Evolutionary conservation across 2,113 vertebrate species (phyloP), one percentile per base, ranked within the genome.

Genomic region (Phalacrocorax pelagicus): DNA sequence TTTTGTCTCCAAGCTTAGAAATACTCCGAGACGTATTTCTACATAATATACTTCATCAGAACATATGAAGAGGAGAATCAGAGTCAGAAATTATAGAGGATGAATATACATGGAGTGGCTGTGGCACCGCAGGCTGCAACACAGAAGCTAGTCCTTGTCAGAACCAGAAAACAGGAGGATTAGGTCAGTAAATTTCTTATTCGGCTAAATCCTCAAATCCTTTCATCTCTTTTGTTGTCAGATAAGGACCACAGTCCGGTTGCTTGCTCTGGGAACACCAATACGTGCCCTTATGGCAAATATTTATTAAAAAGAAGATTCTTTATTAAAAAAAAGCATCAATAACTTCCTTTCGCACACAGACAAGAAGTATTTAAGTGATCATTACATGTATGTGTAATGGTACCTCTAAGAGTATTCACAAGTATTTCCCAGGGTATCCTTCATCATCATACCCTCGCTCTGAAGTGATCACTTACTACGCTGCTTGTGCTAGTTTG

Each of bases 161-260:
- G 77, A 82, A 86, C 15, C 81, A 92, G 44, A 73, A 89, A 93
- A 81, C 66, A 82, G 83, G 62, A 94, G 92, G 86, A 96, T 94
- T 84, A 94, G 54, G n/a, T 54, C 83, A 69, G 89, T 44, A 91
- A 61, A 87, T 65, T 85, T 91, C 84, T 84, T 77, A 57, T 51
- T 95, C 92, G 72, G 77, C 38, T 81, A 91, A 95, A 95, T 63
- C 86, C 83, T 74, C 88, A 95, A 94, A 95, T 95, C 83, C 62
- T 79, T 94, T 92, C 95, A 92, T 92, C 84, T 94, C 73, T 72
- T 79, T 91, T 74, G 18, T 67, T 79, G 86, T 22, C 65, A 84
- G 81, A 75, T 49, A 95, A 90, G 65, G 77, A 71, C 69, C 63
- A 63, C 63, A 78, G 88, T n/a, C 82, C 79, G 63, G 54, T 29